Evolutionary conservation across 1,140 invertebrate genomes (phyloP), one percentile per base, ranked within the genome.

Genomic region (Pristionchus pacificus): DNA sequence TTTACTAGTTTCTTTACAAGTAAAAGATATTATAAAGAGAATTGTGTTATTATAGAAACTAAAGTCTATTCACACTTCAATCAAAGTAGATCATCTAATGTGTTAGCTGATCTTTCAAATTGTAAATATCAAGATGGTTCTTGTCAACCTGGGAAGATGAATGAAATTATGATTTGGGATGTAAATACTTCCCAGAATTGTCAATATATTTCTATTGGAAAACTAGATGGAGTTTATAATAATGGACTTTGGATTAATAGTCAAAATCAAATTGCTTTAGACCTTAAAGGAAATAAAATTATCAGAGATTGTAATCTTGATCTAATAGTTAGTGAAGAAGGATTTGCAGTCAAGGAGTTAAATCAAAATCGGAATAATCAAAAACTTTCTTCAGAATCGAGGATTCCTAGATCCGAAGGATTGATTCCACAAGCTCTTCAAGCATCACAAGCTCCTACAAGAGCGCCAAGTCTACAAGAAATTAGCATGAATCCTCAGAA

Each of bases 141-240:
- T 28, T 75, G 72, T 68, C 28, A 75, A 62, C 68, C 68, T 1
- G n/a, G n/a, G n/a, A 74, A 74, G 60, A 55, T 62, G 60, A 74
- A 74, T 75, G 73, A 74, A 74, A 63, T 72, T 2, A 49, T 74
- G 0, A 70, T 59, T 70, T 74, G 72, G 72, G 72, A 74, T 27
- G 63, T 74, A 13, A 74, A 74, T 31, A 74, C 38, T 60, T 63
- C 65, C 29, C 65, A 67, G 30, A 58, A 67, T 30, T 67, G 65
- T 59, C 25, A 67, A 57, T 67, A 67, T 15, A 30, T 67, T 1
- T 67, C 65, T 2, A 67, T 67, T 57, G 65, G 65, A 55, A 67
- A 32, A 57, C 65, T 67, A 0, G 57, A 67, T 25, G 65, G 65
- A 57, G 31, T 67, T 19, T 67, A 67, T 15, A 67, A 58, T 28